phyloP scores from a whole-genome alignment of 2,888 invertebrate genomes.

The Tetanocera ferruginea region DNA sequence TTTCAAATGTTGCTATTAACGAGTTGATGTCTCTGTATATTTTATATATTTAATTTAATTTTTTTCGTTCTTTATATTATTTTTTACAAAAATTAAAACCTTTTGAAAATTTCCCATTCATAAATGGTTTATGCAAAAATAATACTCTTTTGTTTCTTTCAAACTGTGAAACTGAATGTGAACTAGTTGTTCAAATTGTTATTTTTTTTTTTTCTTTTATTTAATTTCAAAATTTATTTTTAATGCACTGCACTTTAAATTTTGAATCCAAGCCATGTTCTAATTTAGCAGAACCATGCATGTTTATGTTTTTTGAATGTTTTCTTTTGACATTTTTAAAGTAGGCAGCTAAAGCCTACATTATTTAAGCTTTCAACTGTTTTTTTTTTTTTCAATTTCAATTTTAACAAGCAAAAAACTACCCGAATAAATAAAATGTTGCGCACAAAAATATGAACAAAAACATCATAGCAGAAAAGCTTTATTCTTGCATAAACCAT shows the following conservation, averaged over 20 bases:
- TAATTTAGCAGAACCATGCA: not conserved
- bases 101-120: constrained; percentile 24
- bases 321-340: constrained; percentile 20
- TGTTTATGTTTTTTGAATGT: constrained; percentile 23
- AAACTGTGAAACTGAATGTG: not conserved
- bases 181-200: constrained; percentile 33
- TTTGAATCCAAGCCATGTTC: constrained; percentile 10
- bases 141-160: constrained; percentile 18
- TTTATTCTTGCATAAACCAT: constrained; percentile 69
- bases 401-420: constrained; percentile 4
- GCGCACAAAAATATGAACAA: constrained; percentile 56
- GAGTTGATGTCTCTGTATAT: no score
- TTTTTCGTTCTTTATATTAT: no score
- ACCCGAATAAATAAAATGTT: constrained; percentile 41
- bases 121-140: constrained; percentile 49
- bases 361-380: constrained; percentile 24
- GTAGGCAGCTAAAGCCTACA: constrained; percentile 8
- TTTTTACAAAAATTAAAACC: not conserved
- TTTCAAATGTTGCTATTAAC: no score
- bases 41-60: not conserved
- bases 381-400: not conserved
- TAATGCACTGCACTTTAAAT: constrained; percentile 16
- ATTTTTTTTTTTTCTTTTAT: constrained; percentile 32
- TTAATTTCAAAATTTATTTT: constrained; percentile 38
- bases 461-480: constrained; percentile 35